Percentiles rank a stretch among this genome's conserved stretches.
phyloP scores from a whole-genome alignment of 2,888 invertebrate genomes.

The Drosophila antonietae region DNA sequence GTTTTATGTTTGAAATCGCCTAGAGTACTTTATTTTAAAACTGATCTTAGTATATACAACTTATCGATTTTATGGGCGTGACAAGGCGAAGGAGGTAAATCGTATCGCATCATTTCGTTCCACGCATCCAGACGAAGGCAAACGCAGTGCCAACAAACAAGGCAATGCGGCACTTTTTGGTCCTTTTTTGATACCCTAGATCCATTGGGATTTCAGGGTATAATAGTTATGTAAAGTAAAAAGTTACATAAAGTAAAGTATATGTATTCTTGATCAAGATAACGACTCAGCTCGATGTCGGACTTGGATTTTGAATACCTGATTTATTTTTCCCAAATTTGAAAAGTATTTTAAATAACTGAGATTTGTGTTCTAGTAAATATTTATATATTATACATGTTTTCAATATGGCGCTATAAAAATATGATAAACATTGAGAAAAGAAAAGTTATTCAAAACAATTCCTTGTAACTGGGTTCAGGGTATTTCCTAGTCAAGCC shows the following conservation, averaged over 20 bases:
- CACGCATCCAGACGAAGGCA: neutral
- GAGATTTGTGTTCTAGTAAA: too few relatives aligned
- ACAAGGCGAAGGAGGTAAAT: neutral
- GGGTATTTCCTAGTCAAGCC: neutral
- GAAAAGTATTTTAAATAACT: too few relatives aligned
- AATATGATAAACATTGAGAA: too few relatives aligned
- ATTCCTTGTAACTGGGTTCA: neutral
- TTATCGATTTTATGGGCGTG: slow-evolving; percentile 7
- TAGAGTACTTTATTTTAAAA: neutral
- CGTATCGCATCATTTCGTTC: neutral
- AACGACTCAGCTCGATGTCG: too few relatives aligned
- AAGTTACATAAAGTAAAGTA: too few relatives aligned
- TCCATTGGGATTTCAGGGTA: neutral
- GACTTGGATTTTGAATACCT: too few relatives aligned
- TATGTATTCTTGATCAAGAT: neutral
- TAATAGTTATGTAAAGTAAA: neutral
- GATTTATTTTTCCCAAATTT: too few relatives aligned
- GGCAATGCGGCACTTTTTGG: slow-evolving; percentile 33
- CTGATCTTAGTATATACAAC: neutral
- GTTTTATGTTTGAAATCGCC: neutral
- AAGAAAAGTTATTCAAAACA: too few relatives aligned
- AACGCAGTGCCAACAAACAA: neutral
- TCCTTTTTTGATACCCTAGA: slow-evolving; percentile 44
- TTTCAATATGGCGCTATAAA: too few relatives aligned
- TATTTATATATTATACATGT: too few relatives aligned